Percentiles rank a stretch among this genome's conserved stretches.
Conservation (phyloP, 2,888 invertebrate species). For the Drosophila anomalata region DNA sequence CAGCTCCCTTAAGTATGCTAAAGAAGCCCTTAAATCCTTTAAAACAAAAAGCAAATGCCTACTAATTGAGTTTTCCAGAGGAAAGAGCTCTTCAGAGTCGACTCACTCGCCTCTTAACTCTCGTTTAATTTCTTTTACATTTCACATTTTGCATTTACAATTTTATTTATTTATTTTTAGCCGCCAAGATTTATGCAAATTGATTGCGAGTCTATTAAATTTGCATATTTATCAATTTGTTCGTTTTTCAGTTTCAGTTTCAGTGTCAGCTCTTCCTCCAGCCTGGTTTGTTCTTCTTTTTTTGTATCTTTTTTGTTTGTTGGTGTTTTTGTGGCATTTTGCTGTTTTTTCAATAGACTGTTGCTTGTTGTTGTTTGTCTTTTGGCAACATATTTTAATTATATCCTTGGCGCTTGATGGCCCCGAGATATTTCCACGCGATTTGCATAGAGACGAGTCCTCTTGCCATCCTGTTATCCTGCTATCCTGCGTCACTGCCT, state of each 20-base stretch:
- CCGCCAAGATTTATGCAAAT: conserved; percentile 73
- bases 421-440: conserved; percentile 61
- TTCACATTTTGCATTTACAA: conserved; percentile 24
- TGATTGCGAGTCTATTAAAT: conserved; percentile 69
- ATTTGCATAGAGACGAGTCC: conserved; percentile 57
- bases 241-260: conserved; percentile 43
- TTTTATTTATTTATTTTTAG: conserved; percentile 39
- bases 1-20: too few species aligned
- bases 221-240: conserved; percentile 78
- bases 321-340: conserved; percentile 29
- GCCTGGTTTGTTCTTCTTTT: conserved; percentile 14
- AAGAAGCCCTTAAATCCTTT: not conserved
- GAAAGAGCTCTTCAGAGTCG: not conserved
- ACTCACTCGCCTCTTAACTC: not conserved
- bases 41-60: not conserved
- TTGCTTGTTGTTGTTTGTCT: conserved; percentile 59
- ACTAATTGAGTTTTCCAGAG: not conserved
- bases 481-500: conserved; percentile 45
- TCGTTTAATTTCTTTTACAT: conserved; percentile 23
- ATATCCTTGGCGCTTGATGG: conserved; percentile 52
- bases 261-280: conserved; percentile 22
- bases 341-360: conserved; percentile 4
- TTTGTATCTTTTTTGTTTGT: conserved; percentile 28
- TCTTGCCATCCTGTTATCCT: conserved; percentile 23
- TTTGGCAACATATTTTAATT: conserved; percentile 72